Conservation (phyloP, 2,888 invertebrate species). For the Volucella bombylans region DNA sequence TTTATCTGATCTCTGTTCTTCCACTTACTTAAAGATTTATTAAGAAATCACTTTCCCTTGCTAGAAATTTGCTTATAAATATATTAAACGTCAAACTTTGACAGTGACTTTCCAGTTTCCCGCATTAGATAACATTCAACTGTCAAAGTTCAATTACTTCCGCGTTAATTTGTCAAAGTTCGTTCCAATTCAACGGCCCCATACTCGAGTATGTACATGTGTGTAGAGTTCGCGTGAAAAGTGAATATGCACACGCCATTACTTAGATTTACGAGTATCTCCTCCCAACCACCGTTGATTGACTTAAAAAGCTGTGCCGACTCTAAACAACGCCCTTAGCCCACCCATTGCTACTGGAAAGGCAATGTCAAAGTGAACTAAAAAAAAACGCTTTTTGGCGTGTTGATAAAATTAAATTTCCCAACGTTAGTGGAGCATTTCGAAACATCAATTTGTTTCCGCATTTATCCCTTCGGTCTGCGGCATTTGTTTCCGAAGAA, state of each 20-base stretch:
- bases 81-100: too few species aligned
- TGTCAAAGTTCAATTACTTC: slow-evolving; percentile 25
- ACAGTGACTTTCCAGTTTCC: too few species aligned
- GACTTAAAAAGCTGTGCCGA: slow-evolving; percentile 20
- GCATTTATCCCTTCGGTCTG: slow-evolving; percentile 15
- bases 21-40: too few species aligned
- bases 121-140: slow-evolving; percentile 3
- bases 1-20: too few species aligned
- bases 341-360: neutral
- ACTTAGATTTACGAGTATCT: slow-evolving; percentile 25
- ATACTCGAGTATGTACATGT: neutral
- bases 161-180: slow-evolving; percentile 46
- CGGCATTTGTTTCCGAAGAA: slow-evolving; percentile 13
- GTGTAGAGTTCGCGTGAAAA: neutral
- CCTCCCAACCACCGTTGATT: slow-evolving; percentile 15
- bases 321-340: neutral
- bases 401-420: slow-evolving; percentile 46
- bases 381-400: slow-evolving; percentile 15
- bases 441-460: slow-evolving; percentile 48
- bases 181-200: neutral
- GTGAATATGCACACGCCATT: slow-evolving; percentile 9
- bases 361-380: neutral
- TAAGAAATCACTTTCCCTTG: too few species aligned
- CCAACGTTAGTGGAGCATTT: slow-evolving; percentile 42
- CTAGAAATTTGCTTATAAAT: too few species aligned